These are phyloP conservation scores for Zaprionus ornatus DNA, from an alignment of 1,140 invertebrate genomes.

Conservation along the genomic window DNA sequence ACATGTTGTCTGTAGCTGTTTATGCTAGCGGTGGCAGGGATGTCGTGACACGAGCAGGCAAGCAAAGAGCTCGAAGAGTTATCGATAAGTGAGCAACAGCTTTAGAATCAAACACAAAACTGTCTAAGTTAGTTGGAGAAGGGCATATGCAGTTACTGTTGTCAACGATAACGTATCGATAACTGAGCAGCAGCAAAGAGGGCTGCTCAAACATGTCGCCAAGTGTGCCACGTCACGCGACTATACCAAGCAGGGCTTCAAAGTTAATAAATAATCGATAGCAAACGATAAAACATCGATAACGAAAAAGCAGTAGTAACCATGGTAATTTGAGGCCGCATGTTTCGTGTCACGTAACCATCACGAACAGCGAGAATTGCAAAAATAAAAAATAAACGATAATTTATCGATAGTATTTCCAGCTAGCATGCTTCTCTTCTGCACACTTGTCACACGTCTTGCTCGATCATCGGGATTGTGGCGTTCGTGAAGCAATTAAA, in stretches of 20 bases:
- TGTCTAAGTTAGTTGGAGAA: too few relatives aligned
- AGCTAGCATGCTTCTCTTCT: too few relatives aligned
- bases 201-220: too few relatives aligned
- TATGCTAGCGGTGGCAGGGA: background rate
- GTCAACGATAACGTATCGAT: background rate
- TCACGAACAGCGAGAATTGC: background rate
- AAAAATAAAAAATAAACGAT: background rate
- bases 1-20: conserved; percentile 56
- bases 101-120: background rate
- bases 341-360: too few relatives aligned
- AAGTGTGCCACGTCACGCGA: too few relatives aligned
- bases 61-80: background rate
- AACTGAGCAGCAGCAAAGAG: background rate
- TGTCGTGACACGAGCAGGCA: background rate
- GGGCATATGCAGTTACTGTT: too few relatives aligned
- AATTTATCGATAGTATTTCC: background rate
- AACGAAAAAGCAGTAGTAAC: too few relatives aligned
- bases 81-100: background rate
- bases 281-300: too few relatives aligned
- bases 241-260: too few relatives aligned
- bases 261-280: too few relatives aligned
- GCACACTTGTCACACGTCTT: too few relatives aligned
- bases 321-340: too few relatives aligned
- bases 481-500: background rate
- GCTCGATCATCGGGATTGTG: background rate